Evolutionary conservation across 2,797 vertebrate species (phyloP), one percentile per base, ranked within the genome.

Genomic region (Podargus strigoides): DNA sequence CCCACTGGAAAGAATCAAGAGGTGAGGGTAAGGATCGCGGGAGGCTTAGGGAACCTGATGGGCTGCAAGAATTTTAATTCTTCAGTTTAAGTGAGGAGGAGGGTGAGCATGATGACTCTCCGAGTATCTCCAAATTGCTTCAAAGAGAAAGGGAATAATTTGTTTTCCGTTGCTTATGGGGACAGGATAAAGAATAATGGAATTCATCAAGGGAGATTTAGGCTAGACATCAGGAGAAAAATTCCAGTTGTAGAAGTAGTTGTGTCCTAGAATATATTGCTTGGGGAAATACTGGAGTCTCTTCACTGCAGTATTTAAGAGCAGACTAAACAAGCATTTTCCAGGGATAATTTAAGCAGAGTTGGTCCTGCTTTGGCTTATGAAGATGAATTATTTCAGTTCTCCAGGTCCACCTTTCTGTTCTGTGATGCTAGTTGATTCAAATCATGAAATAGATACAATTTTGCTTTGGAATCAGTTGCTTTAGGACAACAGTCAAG

Each of bases 131-230:
- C 73, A 49, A 32, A 74, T 75, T 37, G 58, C 58, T 80, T 83
- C 79, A 19, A 27, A 75, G 69, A 72, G 46, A 80, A 85, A 86
- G 36, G 73, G 24, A 84, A 78, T 75, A 58, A 91, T 93, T 77
- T 95, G 90, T 78, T 94, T 93, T 53, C 80, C 62, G 7, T 72
- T 58, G 88, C 83, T 93, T 26, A 76, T 86, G 62, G 85, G 92
- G 69, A 88, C 88, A 62, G 18, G 66, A 44, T 47, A 67, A 90
- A 86, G 89, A 87, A 47, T 62, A 89, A 66, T 22, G 46, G 90
- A 89, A 87, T 92, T 90, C 70, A 76, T 66, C 39, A 50, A 72
- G 30, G 77, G 55, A 73, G 74, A 95, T 81, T 69, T 53, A 89
- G 84, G 30, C 32, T 69, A 66, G 77, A 34, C 28, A 53, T 58